A percentile compares a stretch with the other conserved stretches of the same genome.
Evolutionary conservation across 2,888 invertebrate genomes (phyloP).

Genomic region (Drosophila flavopinicola): DNA sequence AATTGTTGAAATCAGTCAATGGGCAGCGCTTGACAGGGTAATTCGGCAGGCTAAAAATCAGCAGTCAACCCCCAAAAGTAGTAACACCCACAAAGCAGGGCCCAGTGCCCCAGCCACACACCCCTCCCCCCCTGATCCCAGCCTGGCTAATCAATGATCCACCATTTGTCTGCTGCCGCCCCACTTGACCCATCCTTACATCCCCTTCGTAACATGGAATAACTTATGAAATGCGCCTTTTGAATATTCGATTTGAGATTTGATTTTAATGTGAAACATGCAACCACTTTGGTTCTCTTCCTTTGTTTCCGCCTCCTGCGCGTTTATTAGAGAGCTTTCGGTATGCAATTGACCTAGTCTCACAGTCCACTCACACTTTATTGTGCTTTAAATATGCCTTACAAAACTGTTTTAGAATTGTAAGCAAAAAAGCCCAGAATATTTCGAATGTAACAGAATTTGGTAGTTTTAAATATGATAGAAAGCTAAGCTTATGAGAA

Average conservation of each 20-base stretch:
- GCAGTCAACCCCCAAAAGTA: conserved; percentile 42
- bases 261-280: conserved; percentile 23
- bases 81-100: conserved; percentile 12
- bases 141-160: conserved; percentile 57
- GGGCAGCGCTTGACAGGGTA: conserved; percentile 36
- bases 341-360: neutral
- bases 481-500: too few species aligned
- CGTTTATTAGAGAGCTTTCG: neutral
- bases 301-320: neutral
- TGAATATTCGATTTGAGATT: conserved; percentile 34
- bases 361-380: neutral
- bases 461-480: too few species aligned
- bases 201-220: conserved; percentile 5
- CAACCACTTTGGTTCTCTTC: neutral
- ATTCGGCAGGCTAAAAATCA: conserved; percentile 18
- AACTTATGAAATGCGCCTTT: conserved; percentile 28
- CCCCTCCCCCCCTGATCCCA: conserved; percentile 20
- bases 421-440: too few species aligned
- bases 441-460: too few species aligned
- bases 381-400: neutral
- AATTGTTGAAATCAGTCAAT: conserved; percentile 52
- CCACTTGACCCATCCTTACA: conserved; percentile 6
- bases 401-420: too few species aligned
- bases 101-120: neutral
- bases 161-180: conserved; percentile 44